Percentiles rank a stretch among this genome's conserved stretches.
Conservation (phyloP, 1,140 invertebrate species). For the Mycetomoellerius zeteki region DNA sequence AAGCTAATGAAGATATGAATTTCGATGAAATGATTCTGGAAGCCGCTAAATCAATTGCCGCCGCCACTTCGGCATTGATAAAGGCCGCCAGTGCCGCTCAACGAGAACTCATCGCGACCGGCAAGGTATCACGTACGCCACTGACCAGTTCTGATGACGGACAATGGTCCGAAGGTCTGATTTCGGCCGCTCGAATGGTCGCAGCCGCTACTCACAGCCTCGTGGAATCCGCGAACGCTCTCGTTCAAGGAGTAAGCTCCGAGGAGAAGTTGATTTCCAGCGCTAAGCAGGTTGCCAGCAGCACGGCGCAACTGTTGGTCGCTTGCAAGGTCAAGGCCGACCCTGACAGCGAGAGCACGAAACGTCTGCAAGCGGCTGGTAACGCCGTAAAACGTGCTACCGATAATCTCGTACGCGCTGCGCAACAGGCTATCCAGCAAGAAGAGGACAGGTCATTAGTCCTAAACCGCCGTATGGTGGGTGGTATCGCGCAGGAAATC, state of each 20-base stretch:
- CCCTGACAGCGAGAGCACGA: conserved; percentile 96
- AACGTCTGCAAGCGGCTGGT: conserved; percentile 97
- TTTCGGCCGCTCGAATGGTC: conserved; percentile 97
- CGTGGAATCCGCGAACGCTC: conserved; percentile 98
- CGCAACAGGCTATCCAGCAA: conserved; percentile 96
- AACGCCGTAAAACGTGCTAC: conserved; percentile 99
- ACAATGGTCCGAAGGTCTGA: conserved; percentile 99
- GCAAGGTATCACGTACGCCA: conserved; percentile 93
- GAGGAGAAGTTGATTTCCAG: conserved; percentile 99
- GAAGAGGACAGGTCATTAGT: conserved; percentile 97
- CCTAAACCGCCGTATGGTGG: conserved; percentile 96
- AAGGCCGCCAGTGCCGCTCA: conserved; percentile 98
- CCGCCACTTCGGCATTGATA: conserved; percentile 98
- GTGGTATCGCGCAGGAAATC: conserved; percentile 97
- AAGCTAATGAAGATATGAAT: conserved; percentile 97
- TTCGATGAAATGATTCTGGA: conserved; percentile 99
- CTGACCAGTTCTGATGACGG: conserved; percentile 96
- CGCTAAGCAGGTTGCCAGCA: conserved; percentile 98
- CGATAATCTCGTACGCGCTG: conserved; percentile 97
- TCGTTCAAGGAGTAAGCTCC: conserved; percentile 97
- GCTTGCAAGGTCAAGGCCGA: conserved; percentile 99
- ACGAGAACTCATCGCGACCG: conserved; percentile 94
- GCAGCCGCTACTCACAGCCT: conserved; percentile 98
- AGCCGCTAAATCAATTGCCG: conserved; percentile 98
- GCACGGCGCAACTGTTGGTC: conserved; percentile 98